phyloP scores from a whole-genome alignment of 2,113 vertebrate species.

The Malurus cyaneus region DNA sequence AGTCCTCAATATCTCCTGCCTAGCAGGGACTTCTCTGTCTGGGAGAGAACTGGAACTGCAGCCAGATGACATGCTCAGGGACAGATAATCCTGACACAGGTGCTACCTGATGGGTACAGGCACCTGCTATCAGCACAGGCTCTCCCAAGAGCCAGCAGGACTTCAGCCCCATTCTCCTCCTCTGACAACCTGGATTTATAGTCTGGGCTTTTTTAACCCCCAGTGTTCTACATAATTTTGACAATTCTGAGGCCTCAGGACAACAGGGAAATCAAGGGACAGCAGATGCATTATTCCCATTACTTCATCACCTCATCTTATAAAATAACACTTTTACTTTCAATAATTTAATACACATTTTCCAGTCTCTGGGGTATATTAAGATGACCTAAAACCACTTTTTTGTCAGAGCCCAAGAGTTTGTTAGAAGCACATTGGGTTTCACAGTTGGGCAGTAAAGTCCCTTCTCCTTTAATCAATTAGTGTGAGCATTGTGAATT shows the following conservation, averaged over 20 bases:
- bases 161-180: not conserved
- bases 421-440: not conserved
- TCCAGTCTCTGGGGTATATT: not conserved
- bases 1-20: not conserved
- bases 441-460: not conserved
- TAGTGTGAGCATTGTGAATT: not conserved
- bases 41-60: not conserved
- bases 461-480: not conserved
- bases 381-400: not conserved
- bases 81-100: not conserved
- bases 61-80: not conserved
- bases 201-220: rapidly evolving
- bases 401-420: not conserved
- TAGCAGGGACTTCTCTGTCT: not conserved
- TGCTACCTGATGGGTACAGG: not conserved
- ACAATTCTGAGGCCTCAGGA: not conserved
- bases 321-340: not conserved
- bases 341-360: not conserved
- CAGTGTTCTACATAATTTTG: not conserved
- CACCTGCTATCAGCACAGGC: not conserved
- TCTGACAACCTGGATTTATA: not conserved
- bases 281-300: not conserved
- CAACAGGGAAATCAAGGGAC: not conserved
- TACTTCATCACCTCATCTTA: not conserved
- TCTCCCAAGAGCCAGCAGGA: not conserved